These are phyloP conservation scores for Philereme vetulata DNA, from an alignment of 2,888 invertebrate species.

Conservation along the genomic window DNA sequence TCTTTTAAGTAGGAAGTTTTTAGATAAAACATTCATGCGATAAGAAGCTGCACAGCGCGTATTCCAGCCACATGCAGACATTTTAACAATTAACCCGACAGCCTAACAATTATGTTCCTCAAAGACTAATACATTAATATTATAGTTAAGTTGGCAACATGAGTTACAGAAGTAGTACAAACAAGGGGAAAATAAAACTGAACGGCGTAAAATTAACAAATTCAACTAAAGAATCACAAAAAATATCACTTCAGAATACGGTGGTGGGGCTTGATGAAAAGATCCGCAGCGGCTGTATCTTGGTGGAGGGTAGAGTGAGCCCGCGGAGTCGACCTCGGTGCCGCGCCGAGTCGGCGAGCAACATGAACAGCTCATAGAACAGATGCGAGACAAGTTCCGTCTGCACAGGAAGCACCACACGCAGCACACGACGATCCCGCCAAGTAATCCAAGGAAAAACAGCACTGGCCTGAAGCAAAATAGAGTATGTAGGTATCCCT, in stretches of 20 bases:
- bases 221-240: conserved; percentile 41
- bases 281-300: conserved; percentile 93
- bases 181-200: conserved; percentile 35
- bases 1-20: too few relatives aligned
- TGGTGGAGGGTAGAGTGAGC: conserved; percentile 92
- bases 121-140: not conserved
- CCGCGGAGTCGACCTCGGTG: conserved; percentile 91
- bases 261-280: conserved; percentile 92
- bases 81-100: not conserved
- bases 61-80: conserved; percentile 21
- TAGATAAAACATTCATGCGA: conserved; percentile 12
- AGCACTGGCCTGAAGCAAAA: conserved; percentile 83
- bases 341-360: conserved; percentile 68
- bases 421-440: conserved; percentile 87
- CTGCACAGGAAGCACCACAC: conserved; percentile 78
- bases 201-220: conserved; percentile 47
- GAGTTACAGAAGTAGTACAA: conserved; percentile 6
- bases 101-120: conserved; percentile 4
- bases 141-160: not conserved
- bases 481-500: not conserved
- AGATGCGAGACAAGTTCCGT: conserved; percentile 45
- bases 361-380: conserved; percentile 55
- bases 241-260: conserved; percentile 89
- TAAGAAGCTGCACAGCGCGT: conserved; percentile 34
- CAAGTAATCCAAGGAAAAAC: conserved; percentile 87